Evolutionary conservation across 2,113 vertebrate species (phyloP).

Genomic region (Malurus cyaneus): DNA sequence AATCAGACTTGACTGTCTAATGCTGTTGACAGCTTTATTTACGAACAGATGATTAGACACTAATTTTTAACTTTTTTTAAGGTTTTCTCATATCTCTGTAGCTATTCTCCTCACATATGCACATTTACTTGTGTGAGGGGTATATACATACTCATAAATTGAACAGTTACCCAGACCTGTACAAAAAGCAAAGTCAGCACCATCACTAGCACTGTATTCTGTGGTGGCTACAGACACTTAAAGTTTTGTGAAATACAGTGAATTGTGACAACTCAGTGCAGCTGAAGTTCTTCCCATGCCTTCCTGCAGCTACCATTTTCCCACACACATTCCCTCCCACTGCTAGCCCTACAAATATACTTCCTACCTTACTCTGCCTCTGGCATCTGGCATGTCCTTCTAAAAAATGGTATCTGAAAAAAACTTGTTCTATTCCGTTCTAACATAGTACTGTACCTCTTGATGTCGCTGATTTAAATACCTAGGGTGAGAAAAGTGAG

Average conservation of each 20-base stretch:
- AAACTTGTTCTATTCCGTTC: neutral
- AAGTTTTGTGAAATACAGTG: neutral
- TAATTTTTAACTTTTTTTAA: neutral
- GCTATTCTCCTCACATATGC: neutral
- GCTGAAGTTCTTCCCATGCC: neutral
- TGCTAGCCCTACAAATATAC: neutral
- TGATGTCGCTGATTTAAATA: neutral
- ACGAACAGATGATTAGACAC: rapidly evolving
- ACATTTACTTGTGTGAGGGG: neutral
- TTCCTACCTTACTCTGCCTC: neutral
- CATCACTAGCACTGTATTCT: neutral
- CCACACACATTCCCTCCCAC: neutral
- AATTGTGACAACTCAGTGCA: neutral
- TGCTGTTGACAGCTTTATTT: neutral
- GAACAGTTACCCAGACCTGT: neutral
- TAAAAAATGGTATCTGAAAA: neutral
- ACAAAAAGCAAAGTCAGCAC: neutral
- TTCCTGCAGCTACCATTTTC: neutral
- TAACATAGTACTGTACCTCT: neutral
- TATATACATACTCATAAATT: neutral
- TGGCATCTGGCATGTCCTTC: neutral
- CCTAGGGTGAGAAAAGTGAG: neutral
- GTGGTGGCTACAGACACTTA: neutral
- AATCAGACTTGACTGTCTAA: neutral
- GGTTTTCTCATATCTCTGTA: neutral